These are phyloP conservation scores for Parus major DNA, from an alignment of 2,113 vertebrate genomes.

Conservation along the genomic window DNA sequence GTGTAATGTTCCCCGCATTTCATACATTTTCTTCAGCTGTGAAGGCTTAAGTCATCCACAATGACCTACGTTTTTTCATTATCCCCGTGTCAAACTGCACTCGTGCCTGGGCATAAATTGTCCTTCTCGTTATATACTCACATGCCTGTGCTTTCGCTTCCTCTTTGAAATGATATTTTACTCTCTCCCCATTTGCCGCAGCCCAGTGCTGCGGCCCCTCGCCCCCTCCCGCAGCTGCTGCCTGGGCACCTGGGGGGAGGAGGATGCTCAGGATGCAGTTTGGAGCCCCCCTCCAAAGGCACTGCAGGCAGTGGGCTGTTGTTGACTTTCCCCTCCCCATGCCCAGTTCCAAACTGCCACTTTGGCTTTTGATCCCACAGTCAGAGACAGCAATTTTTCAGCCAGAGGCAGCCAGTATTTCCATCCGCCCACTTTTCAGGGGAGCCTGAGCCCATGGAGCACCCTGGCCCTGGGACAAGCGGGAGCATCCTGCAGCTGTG, in stretches of 20 bases:
- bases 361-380: not conserved
- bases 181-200: conserved; percentile 26
- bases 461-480: not conserved
- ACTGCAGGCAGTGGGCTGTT: not conserved
- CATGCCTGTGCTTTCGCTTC: conserved; percentile 72
- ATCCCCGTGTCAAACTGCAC: conserved; percentile 93
- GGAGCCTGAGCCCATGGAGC: not conserved
- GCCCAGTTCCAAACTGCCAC: not conserved
- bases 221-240: not conserved
- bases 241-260: not conserved
- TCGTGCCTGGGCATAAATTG: conserved; percentile 99
- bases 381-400: not conserved
- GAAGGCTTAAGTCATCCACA: conserved; percentile 97
- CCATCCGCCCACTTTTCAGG: rapidly evolving
- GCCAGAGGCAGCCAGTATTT: not conserved
- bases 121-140: conserved; percentile 93
- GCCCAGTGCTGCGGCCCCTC: not conserved
- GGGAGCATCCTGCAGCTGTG: not conserved
- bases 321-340: rapidly evolving
- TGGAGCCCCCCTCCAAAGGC: rapidly evolving
- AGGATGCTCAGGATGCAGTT: not conserved
- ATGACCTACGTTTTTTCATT: conserved; percentile 99
- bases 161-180: conserved; percentile 79
- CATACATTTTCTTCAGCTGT: conserved; percentile 93
- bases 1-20: conserved; percentile 93